Conservation (phyloP, 2,888 invertebrate genomes). For the Drosophila melanosoma region DNA sequence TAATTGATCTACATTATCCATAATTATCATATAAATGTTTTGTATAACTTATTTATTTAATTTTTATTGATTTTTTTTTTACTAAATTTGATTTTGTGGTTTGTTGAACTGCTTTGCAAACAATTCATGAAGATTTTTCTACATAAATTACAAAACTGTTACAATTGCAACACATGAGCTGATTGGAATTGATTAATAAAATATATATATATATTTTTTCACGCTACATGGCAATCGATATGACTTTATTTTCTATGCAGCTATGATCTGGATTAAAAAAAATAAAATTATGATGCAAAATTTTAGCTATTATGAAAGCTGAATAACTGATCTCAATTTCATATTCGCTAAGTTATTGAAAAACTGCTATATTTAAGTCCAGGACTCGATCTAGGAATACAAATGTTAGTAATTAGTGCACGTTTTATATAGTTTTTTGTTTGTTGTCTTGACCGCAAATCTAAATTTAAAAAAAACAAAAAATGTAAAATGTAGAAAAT, state of each 20-base stretch:
- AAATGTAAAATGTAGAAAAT: constrained; percentile 43
- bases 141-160: constrained; percentile 53
- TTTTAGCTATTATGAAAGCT: not conserved
- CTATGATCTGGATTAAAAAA: not conserved
- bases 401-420: constrained; percentile 13
- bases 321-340: constrained; percentile 6
- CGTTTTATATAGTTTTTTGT: constrained; percentile 14
- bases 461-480: constrained; percentile 16
- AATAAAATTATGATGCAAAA: not conserved
- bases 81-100: constrained; percentile 25
- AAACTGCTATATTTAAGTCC: constrained; percentile 12
- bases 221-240: constrained; percentile 5
- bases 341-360: constrained; percentile 18
- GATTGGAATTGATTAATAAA: constrained; percentile 11
- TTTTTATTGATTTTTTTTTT: constrained; percentile 19
- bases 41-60: constrained; percentile 64
- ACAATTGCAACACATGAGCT: constrained; percentile 35
- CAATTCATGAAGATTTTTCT: constrained; percentile 53
- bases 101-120: constrained; percentile 46
- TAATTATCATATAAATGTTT: constrained; percentile 76
- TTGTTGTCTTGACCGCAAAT: constrained; percentile 33
- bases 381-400: constrained; percentile 13
- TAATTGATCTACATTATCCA: constrained; percentile 68
- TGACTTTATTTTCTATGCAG: not conserved
- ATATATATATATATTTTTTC: not conserved